Percentiles rank a stretch among this genome's conserved stretches.
Evolutionary conservation across 2,797 vertebrate species (phyloP).

Genomic region (Aselliscus stoliczkanus): DNA sequence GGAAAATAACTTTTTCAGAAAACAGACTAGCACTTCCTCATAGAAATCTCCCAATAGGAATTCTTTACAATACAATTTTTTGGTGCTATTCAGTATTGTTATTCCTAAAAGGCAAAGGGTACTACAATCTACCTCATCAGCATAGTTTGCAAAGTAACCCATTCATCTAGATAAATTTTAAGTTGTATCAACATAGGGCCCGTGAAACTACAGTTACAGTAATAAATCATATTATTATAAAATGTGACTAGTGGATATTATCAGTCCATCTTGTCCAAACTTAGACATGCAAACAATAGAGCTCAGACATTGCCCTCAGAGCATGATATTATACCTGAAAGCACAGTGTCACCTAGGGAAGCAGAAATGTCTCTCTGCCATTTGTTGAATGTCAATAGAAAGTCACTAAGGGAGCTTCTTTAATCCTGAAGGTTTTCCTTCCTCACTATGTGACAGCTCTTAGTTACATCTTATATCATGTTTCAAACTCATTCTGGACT

Average conservation of each 20-base stretch:
- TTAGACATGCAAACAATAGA: neutral
- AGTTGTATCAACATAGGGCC: neutral
- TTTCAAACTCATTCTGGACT: neutral
- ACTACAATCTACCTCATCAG: neutral
- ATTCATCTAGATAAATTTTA: constrained; percentile 20
- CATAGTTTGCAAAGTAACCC: constrained; percentile 1
- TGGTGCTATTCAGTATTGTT: neutral
- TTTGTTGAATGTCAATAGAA: neutral
- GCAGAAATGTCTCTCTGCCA: neutral
- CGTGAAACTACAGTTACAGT: neutral
- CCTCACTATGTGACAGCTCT: neutral
- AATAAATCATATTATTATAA: neutral
- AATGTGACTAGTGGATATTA: neutral
- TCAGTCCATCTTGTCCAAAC: neutral
- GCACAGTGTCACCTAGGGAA: neutral
- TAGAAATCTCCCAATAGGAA: neutral
- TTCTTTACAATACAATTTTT: neutral
- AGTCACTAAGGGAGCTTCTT: neutral
- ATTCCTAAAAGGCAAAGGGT: constrained; percentile 48
- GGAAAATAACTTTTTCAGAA: neutral
- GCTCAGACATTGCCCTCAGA: neutral
- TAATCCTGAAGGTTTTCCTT: neutral
- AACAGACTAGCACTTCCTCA: neutral
- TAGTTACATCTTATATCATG: neutral
- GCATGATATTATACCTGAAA: neutral